Conservation (phyloP, 2,113 vertebrate species). For the Tympanuchus pallidicinctus region DNA sequence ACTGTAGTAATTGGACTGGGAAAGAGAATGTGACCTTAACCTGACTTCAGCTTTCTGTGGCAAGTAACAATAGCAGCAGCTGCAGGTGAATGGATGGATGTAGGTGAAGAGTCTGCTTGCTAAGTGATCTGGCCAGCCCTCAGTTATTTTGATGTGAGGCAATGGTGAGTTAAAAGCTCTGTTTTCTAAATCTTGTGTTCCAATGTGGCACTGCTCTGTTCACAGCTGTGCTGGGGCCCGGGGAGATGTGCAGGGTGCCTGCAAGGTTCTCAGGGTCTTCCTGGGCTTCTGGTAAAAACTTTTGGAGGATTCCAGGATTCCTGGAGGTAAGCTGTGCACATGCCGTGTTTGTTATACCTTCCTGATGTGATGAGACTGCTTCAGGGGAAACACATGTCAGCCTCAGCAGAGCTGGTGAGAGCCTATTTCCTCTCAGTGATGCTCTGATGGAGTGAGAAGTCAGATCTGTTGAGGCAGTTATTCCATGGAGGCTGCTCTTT, state of each 20-base stretch:
- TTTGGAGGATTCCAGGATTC: not conserved
- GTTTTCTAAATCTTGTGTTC: fast-evolving
- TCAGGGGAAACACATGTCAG: fast-evolving
- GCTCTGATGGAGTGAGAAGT: fast-evolving
- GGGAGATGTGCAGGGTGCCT: not conserved
- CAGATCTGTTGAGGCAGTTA: not conserved
- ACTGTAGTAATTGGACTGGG: not conserved
- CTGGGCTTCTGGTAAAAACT: too few species aligned
- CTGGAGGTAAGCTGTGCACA: not conserved
- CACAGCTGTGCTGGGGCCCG: not conserved
- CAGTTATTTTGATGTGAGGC: not conserved
- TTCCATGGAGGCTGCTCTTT: not conserved
- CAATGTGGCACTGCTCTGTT: not conserved
- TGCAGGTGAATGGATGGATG: not conserved
- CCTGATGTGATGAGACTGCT: fast-evolving
- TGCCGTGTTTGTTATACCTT: not conserved
- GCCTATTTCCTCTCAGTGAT: not conserved
- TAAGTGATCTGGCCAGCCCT: not conserved
- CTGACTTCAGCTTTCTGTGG: not conserved
- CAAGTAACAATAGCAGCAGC: not conserved
- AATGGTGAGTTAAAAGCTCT: not conserved
- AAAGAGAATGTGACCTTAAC: not conserved
- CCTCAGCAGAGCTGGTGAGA: not conserved
- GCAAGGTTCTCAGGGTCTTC: not conserved
- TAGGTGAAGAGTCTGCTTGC: fast-evolving